Evolutionary conservation across 1,140 invertebrate species (phyloP).

Genomic region (Drosophila sucinea): DNA sequence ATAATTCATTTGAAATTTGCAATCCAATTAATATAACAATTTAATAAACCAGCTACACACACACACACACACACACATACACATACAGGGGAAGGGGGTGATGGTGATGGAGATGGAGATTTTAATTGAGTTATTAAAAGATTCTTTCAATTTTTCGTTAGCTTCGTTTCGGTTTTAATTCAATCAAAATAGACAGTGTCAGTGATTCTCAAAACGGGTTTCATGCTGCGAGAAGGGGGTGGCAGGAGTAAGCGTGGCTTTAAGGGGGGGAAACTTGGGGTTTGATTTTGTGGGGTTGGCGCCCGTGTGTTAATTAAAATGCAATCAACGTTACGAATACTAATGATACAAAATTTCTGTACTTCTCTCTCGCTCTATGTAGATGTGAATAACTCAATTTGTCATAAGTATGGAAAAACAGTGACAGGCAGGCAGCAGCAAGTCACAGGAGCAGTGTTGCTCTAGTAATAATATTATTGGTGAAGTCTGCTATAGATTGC

Average conservation of each 20-base stretch:
- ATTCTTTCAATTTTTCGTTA: constrained; percentile 19
- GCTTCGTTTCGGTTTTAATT: constrained; percentile 20
- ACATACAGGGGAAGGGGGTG: too few species aligned
- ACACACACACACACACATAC: neutral
- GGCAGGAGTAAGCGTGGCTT: neutral
- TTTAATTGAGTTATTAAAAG: constrained; percentile 23
- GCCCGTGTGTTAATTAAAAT: constrained; percentile 24
- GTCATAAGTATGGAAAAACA: constrained; percentile 12
- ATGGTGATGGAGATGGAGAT: neutral
- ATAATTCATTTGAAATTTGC: constrained; percentile 17
- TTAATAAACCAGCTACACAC: constrained; percentile 18
- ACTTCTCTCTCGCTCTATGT: neutral
- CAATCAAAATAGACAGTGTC: constrained; percentile 21
- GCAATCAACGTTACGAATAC: constrained; percentile 22
- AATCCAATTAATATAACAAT: constrained; percentile 19
- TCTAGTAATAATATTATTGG: constrained; percentile 8
- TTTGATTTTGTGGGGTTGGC: constrained; percentile 12
- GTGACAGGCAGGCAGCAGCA: neutral
- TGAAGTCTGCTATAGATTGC: constrained; percentile 2
- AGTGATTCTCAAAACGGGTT: constrained; percentile 17
- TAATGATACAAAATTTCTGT: constrained; percentile 18
- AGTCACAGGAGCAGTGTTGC: neutral
- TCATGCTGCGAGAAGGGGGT: neutral
- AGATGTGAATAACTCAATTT: constrained; percentile 23
- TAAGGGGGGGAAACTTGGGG: neutral